Evolutionary conservation across 1,140 invertebrate species (phyloP), one percentile per base, ranked within the genome.

Genomic region (Ips nitidus): DNA sequence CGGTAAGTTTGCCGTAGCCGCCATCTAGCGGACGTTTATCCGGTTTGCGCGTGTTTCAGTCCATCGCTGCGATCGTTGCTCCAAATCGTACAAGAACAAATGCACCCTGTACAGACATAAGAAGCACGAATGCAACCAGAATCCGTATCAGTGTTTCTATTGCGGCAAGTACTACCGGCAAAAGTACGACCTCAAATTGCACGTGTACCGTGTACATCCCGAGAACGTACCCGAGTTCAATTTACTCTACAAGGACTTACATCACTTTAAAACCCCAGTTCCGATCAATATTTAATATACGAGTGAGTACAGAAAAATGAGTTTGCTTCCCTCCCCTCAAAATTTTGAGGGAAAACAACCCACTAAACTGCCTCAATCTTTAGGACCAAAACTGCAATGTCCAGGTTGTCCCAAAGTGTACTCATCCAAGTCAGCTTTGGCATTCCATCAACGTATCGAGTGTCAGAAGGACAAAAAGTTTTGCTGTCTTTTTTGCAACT

Each of bases 111-210:
- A 80, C 69, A 81, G 84, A 3, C 85, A 86, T 73, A 72, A 85
- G 66, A 81, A 82, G 53, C 81, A 79, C 75, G 82, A 83, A 75
- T 83, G 82, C 57, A 64, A 74, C 3, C 69, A 76, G 69, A 69
- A 62, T 37, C 68, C 68, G 3, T 90, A 88, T 80, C 82, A 85
- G 77, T 88, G 89, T 74, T 85, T 86, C 39, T 81, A 82, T 52
- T 85, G 84, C 69, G 72, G 72, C n/a, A 78, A 78, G 47, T 76
- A 76, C 6, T 81, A 79, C 71, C 80, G 81, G 69, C 74, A 81
- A 68, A 79, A 77, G 41, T 81, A 81, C 64, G 78, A 81, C 65
- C 74, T 84, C 8, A 79, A 79, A 41, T 74, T 77, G 3, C 82
- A 84, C 52, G 65, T 74, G 4, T 70, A 65, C 41, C 65, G 50